A percentile compares a stretch with the other conserved stretches of the same genome.
These are phyloP conservation scores for Amphipyra tragopoginis DNA, from an alignment of 2,888 invertebrate species.

Conservation along the genomic window DNA sequence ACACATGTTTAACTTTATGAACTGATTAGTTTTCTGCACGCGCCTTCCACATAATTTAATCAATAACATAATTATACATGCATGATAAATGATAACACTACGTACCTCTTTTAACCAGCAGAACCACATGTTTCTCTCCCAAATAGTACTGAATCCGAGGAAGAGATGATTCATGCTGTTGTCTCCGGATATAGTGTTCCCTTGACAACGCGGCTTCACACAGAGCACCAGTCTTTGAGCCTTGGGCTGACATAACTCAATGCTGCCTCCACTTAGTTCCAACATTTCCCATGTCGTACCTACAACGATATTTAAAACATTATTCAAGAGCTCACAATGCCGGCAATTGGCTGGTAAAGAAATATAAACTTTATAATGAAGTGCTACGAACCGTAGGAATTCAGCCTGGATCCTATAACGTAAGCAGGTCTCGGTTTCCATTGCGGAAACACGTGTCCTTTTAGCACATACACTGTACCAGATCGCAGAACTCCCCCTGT, in stretches of 20 bases:
- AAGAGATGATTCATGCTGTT: slow-evolving; percentile 88
- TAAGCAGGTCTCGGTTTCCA: slow-evolving; percentile 91
- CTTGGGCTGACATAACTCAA: slow-evolving; percentile 84
- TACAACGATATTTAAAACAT: slow-evolving; percentile 57
- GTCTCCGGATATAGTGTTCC: slow-evolving; percentile 74
- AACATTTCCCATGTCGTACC: slow-evolving; percentile 81
- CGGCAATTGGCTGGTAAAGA: not conserved
- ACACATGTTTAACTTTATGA: slow-evolving; percentile 27
- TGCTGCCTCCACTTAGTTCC: slow-evolving; percentile 83
- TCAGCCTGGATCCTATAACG: slow-evolving; percentile 90
- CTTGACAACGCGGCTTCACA: slow-evolving; percentile 82
- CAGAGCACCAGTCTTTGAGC: slow-evolving; percentile 83
- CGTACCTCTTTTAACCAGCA: slow-evolving; percentile 91
- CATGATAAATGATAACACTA: slow-evolving; percentile 17
- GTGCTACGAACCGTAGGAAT: slow-evolving; percentile 86
- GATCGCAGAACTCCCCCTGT: slow-evolving; percentile 82
- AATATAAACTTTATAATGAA: slow-evolving; percentile 1
- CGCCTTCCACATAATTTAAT: slow-evolving; percentile 24
- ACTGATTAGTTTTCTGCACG: slow-evolving; percentile 32
- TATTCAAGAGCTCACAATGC: slow-evolving; percentile 1
- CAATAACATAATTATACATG: slow-evolving; percentile 23
- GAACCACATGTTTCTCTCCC: slow-evolving; percentile 92
- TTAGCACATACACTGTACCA: slow-evolving; percentile 90
- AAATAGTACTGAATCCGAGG: slow-evolving; percentile 91
- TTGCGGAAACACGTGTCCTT: slow-evolving; percentile 92